phyloP scores from a whole-genome alignment of 2,797 vertebrate species.

The Poeciliopsis paucimaculata region DNA sequence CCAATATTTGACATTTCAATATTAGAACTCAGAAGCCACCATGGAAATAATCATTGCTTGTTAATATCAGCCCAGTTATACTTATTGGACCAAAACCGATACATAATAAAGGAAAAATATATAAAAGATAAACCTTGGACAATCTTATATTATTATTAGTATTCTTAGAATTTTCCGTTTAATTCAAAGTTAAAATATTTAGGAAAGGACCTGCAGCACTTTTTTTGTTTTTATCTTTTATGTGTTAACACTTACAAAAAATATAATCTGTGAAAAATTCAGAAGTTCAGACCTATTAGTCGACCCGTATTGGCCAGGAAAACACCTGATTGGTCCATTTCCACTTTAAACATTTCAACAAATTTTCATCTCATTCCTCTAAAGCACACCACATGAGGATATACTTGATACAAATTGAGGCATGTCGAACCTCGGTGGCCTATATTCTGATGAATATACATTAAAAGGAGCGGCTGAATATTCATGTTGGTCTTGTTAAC shows the following conservation, averaged over 20 bases:
- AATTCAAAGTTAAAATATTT: background rate
- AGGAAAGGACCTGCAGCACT: background rate
- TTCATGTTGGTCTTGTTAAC: background rate
- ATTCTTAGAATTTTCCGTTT: background rate
- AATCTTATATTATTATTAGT: too few relatives aligned
- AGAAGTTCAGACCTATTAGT: background rate
- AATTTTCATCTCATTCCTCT: background rate
- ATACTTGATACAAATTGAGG: background rate
- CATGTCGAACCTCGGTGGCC: background rate
- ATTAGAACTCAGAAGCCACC: too few relatives aligned
- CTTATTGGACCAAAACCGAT: too few relatives aligned
- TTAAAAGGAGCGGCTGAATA: background rate
- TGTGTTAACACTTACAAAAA: background rate
- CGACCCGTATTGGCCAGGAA: background rate
- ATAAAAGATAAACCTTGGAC: too few relatives aligned
- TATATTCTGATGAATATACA: background rate
- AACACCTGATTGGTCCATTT: background rate
- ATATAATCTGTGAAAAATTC: background rate
- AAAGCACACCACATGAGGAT: background rate
- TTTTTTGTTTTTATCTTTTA: background rate
- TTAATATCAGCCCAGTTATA: too few relatives aligned
- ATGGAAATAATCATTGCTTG: too few relatives aligned
- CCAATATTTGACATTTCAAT: too few relatives aligned
- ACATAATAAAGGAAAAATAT: too few relatives aligned
- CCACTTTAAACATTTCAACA: background rate